Base-by-base conservation (phyloP, 2,797 vertebrate species). In the Crocidura indochinensis region DNA sequence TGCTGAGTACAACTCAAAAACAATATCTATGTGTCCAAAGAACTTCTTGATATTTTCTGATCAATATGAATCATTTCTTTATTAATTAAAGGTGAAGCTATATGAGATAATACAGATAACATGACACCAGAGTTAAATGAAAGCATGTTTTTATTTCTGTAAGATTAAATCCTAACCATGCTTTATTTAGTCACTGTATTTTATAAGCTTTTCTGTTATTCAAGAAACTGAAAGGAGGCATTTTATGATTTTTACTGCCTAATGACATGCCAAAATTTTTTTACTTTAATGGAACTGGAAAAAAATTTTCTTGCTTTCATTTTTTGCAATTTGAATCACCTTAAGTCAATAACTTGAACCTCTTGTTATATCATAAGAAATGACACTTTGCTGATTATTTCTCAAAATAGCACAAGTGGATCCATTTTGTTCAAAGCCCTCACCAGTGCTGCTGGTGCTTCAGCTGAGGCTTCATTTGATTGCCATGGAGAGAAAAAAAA, bases 341-440 rank as follows among this genome's bases (percentile, higher is more conserved):
- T 15, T 20, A 92, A 80, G 83, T 93, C 71, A 94, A 71, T 77
- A 87, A 20, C 26, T 76, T 86, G 79, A 74, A 62, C 12, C 24
- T 87, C 53, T 79, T 88, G 31, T 60, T 79, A 60, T 22, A 69
- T 72, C 29, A 15, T 73, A 67, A 84, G 49, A 94, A 81, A 78
- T 68, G 51, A 72, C 46, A 68, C 31, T 77, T 65, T 51, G 26
- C 24, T 76, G 74, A 92, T 91, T 74, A 53, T 68, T 94, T 91
- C 69, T 89, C 64, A 84, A 65, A 90, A 90, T 71, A 88, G 47
- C 46, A 64, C n/a, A 88, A 31, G 74, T 47, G 49, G 56, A 64
- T 49, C 6, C 38, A 51, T 51, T 93, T 92, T 89, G 47, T 65
- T 46, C 53, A 77, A 79, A 94, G 29, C 11, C 31, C 31, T 95